phyloP scores from a whole-genome alignment of 2,888 invertebrate genomes.

The Crossocerus cetratus region DNA sequence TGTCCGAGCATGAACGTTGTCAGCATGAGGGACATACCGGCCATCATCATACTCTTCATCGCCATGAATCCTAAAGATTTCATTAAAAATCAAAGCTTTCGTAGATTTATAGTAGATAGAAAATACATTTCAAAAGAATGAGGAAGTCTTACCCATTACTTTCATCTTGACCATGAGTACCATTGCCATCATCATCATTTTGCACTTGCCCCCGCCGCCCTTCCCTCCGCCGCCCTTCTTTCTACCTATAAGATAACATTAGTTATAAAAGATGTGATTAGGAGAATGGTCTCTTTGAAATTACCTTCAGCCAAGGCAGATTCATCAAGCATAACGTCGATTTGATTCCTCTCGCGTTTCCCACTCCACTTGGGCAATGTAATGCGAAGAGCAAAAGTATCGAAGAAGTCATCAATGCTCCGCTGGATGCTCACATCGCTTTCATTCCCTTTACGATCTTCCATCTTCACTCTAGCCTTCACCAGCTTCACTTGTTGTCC shows the following conservation, averaged over 20 bases:
- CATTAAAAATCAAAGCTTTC: not conserved
- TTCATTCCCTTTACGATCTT: conserved; percentile 59
- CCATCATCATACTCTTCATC: conserved; percentile 81
- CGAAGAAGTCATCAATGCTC: conserved; percentile 80
- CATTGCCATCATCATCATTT: conserved; percentile 83
- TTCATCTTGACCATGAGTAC: conserved; percentile 82
- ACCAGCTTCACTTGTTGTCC: conserved; percentile 80
- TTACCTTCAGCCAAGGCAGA: conserved; percentile 67
- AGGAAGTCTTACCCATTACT: conserved; percentile 78
- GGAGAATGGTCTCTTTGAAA: conserved; percentile 4
- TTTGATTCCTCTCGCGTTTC: conserved; percentile 67
- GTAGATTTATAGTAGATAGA: too few species aligned
- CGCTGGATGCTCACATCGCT: conserved; percentile 77
- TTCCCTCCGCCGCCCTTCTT: conserved; percentile 69
- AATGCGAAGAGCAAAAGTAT: conserved; percentile 78
- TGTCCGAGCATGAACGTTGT: conserved; percentile 78
- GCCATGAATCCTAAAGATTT: conserved; percentile 81
- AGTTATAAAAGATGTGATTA: not conserved
- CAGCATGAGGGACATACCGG: conserved; percentile 81
- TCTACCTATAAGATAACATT: conserved; percentile 63
- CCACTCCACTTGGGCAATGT: conserved; percentile 68
- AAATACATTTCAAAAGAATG: not conserved
- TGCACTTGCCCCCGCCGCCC: conserved; percentile 78
- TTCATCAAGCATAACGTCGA: conserved; percentile 72
- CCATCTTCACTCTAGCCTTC: conserved; percentile 65